phyloP scores from a whole-genome alignment of 2,888 invertebrate genomes.

The Glyphotaelius pellucidus region DNA sequence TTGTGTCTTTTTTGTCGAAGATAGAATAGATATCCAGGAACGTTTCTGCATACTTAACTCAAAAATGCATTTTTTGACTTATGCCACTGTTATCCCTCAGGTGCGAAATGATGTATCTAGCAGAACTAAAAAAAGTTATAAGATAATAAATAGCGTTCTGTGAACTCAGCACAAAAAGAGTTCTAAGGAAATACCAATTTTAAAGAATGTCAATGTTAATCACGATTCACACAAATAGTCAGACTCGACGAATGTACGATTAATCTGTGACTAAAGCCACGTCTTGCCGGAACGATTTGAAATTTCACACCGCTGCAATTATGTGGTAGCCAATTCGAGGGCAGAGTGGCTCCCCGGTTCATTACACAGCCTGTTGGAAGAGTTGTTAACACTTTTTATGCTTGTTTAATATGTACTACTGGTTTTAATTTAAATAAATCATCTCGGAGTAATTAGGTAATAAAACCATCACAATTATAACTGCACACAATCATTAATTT shows the following conservation, averaged over 20 bases:
- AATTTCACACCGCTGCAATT: background rate
- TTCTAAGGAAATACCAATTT: background rate
- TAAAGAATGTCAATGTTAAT: conserved; percentile 2
- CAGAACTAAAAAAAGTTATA: background rate
- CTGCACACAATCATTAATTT: background rate
- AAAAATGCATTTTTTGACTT: too few relatives aligned
- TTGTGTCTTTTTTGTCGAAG: too few relatives aligned
- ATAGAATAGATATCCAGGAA: too few relatives aligned
- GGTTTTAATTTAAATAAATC: background rate
- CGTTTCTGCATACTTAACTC: too few relatives aligned
- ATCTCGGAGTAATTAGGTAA: background rate
- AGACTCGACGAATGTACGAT: background rate
- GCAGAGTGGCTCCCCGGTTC: background rate
- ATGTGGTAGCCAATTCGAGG: background rate
- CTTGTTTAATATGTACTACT: background rate
- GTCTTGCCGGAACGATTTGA: background rate
- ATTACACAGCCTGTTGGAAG: background rate
- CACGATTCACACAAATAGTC: background rate
- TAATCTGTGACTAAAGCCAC: background rate
- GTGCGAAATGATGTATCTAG: too few relatives aligned
- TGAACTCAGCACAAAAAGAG: background rate
- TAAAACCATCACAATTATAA: background rate
- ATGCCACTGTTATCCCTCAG: too few relatives aligned
- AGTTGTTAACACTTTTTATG: background rate
- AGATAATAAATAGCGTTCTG: background rate